These are phyloP conservation scores for Oligia strigilis DNA, from an alignment of 2,888 invertebrate genomes.

Conservation along the genomic window DNA sequence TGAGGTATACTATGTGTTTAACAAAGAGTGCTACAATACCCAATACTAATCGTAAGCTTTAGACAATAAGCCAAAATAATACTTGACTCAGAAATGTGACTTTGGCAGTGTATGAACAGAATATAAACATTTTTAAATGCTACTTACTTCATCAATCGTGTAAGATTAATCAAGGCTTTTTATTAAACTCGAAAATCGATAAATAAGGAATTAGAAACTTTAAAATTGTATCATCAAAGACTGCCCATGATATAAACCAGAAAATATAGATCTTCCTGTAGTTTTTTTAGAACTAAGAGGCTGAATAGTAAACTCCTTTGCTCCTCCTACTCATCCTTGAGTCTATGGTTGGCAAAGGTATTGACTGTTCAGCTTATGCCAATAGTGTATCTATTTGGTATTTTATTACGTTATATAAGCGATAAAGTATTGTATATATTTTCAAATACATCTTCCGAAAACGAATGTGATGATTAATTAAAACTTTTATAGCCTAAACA, in stretches of 20 bases:
- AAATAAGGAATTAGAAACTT: slow-evolving; percentile 49
- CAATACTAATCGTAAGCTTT: slow-evolving; percentile 33
- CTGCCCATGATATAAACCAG: slow-evolving; percentile 69
- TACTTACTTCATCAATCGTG: slow-evolving; percentile 9
- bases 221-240: slow-evolving; percentile 72
- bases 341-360: slow-evolving; percentile 26
- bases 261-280: slow-evolving; percentile 68
- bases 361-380: slow-evolving; percentile 28
- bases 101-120: slow-evolving; percentile 27
- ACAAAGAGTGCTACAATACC: slow-evolving; percentile 43
- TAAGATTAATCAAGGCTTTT: slow-evolving; percentile 40
- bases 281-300: slow-evolving; percentile 60
- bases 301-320: slow-evolving; percentile 43
- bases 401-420: slow-evolving; percentile 22
- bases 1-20: slow-evolving; percentile 1
- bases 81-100: background rate
- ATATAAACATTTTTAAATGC: slow-evolving; percentile 9
- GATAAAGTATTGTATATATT: slow-evolving; percentile 29
- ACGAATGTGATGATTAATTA: slow-evolving; percentile 28
- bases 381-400: background rate
- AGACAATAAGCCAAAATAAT: slow-evolving; percentile 6
- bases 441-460: slow-evolving; percentile 8
- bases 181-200: slow-evolving; percentile 40
- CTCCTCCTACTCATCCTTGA: slow-evolving; percentile 5
- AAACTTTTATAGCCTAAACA: slow-evolving; percentile 18